phyloP scores from a whole-genome alignment of 2,113 vertebrate genomes.

The Propithecus coquereli region DNA sequence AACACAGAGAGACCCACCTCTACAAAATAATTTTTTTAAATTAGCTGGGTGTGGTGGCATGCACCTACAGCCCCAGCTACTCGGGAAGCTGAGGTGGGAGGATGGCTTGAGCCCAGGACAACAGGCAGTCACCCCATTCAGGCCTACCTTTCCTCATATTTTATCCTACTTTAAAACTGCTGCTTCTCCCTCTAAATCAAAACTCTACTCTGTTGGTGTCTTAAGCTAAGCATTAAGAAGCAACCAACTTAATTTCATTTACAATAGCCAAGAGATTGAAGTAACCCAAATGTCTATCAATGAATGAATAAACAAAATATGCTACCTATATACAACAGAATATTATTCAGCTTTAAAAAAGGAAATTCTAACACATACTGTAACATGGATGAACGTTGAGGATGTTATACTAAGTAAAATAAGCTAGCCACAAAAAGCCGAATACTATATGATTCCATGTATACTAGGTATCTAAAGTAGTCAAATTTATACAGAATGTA shows the following conservation, averaged over 20 bases:
- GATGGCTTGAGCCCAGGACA: not conserved
- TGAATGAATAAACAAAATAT: not conserved
- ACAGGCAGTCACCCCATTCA: not conserved
- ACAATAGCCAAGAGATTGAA: not conserved
- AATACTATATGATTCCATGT: not conserved
- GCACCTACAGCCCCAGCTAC: too few relatives aligned
- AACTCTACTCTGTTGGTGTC: not conserved
- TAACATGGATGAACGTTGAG: not conserved
- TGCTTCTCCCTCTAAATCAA: not conserved
- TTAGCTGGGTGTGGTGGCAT: too few relatives aligned
- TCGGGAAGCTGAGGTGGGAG: too few relatives aligned
- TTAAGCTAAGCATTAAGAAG: not conserved
- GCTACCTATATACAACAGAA: not conserved
- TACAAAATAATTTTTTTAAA: too few relatives aligned
- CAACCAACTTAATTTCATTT: not conserved
- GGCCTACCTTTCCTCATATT: not conserved
- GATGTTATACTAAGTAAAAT: not conserved
- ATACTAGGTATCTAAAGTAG: not conserved
- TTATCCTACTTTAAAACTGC: not conserved
- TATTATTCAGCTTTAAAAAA: not conserved
- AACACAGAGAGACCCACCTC: too few relatives aligned
- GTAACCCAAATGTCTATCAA: not conserved
- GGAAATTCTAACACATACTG: not conserved
- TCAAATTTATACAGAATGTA: not conserved
- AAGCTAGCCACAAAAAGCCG: not conserved